These are phyloP conservation scores for Lanius collurio DNA, from an alignment of 2,113 vertebrate genomes.

Conservation along the genomic window DNA sequence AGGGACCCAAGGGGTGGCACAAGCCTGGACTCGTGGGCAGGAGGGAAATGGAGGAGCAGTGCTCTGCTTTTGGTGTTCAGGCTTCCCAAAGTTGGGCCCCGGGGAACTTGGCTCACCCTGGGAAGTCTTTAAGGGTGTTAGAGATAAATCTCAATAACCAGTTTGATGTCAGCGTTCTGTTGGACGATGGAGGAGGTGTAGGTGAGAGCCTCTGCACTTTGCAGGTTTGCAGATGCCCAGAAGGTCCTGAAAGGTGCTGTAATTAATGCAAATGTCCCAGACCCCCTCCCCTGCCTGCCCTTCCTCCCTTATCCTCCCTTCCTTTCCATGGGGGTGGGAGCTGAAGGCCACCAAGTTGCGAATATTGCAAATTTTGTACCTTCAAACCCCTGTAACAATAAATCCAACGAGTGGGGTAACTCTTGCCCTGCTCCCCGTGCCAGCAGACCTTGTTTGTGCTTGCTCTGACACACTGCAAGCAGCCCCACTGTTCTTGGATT, in stretches of 20 bases:
- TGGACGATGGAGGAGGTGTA: background rate
- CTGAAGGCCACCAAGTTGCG: background rate
- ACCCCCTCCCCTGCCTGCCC: fast-evolving
- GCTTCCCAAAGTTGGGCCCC: background rate
- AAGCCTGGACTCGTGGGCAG: fast-evolving
- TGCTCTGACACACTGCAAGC: fast-evolving
- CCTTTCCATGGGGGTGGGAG: fast-evolving
- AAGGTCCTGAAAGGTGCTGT: background rate
- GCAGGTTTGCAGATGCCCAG: background rate
- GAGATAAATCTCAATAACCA: fast-evolving
- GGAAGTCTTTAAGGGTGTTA: fast-evolving
- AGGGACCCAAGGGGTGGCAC: fast-evolving
- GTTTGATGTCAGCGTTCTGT: fast-evolving
- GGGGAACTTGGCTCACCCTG: fast-evolving
- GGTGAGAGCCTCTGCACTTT: background rate
- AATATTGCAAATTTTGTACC: fast-evolving
- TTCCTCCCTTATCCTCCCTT: background rate
- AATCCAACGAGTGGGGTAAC: fast-evolving
- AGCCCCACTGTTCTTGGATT: fast-evolving
- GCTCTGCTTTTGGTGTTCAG: background rate
- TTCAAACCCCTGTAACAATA: fast-evolving
- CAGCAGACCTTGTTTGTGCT: background rate
- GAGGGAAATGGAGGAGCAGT: fast-evolving
- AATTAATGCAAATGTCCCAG: background rate
- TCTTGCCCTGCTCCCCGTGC: background rate